Evolutionary conservation across 2,888 invertebrate species (phyloP), one percentile per base, ranked within the genome.

Genomic region (Phrixothrix hirtus): DNA sequence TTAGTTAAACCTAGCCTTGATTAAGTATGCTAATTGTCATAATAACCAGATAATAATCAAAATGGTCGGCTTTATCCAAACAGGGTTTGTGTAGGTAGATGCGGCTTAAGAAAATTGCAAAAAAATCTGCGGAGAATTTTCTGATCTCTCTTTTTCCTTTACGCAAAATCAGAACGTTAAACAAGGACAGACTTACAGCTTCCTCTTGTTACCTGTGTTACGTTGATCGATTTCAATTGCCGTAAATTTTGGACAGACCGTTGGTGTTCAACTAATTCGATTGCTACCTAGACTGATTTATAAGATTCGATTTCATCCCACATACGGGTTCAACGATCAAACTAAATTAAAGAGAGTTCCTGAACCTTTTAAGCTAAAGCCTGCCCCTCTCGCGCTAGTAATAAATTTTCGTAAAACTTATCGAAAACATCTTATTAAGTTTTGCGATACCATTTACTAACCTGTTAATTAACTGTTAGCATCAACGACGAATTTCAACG

Each of bases 21-120:
- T 39, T 47, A 47, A 15, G 11, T 47, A 47, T 47, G 47, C 47
- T 47, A 47, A 47, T 47, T 38, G 38, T 39, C 27, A 26, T 34
- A 32, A 39, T 32, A 39, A 26, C 27, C 9, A 6, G 39, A 38
- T 39, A 47, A 12, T 27, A 21, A 47, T 47, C 47, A 27, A 37
- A 45, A 36, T 45, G 29, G 45, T 16, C 37, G 37, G 45, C 30
- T 30, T n/a, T 37, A 37, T 12, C 14, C 29, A 17, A 29, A 29
- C 14, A 45, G 16, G 35, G 36, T 14, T 14, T 13, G 30, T 12
- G 41, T 41, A 31, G 41, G 41, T 17, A 30, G 30, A 11, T 16
- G 41, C 16, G 31, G 31, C 17, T 27, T 25, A 7, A 25, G 26
- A 30, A 30, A 30, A 30, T 30, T 11, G 12, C 2, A 30, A 29